These are phyloP conservation scores for Cryptophagus acutangulus DNA, from an alignment of 2,888 invertebrate species.

Conservation along the genomic window DNA sequence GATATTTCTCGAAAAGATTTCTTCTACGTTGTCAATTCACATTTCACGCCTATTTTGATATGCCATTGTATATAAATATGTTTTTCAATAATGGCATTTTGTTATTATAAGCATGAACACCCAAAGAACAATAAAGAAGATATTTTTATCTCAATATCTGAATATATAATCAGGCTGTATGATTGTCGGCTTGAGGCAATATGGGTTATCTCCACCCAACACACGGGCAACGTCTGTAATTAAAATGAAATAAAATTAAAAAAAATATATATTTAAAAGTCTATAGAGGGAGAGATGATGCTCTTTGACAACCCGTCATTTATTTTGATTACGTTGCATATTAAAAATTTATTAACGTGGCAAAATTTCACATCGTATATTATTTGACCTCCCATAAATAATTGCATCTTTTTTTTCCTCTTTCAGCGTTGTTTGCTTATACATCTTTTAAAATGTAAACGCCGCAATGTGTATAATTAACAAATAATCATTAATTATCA, in stretches of 20 bases:
- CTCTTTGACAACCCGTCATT: conserved; percentile 41
- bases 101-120: conserved; percentile 24
- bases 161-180: conserved; percentile 36
- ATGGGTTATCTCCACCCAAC: conserved; percentile 38
- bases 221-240: conserved; percentile 34
- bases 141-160: conserved; percentile 37
- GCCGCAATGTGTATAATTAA: too few relatives aligned
- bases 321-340: conserved; percentile 42
- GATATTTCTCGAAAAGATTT: too few relatives aligned
- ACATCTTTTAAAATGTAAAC: neutral
- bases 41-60: conserved; percentile 21
- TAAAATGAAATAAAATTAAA: conserved; percentile 37
- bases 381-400: conserved; percentile 20
- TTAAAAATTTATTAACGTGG: conserved; percentile 38
- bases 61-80: conserved; percentile 22
- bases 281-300: conserved; percentile 22
- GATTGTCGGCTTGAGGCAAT: conserved; percentile 34
- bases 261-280: conserved; percentile 22
- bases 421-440: conserved; percentile 1
- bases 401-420: neutral
- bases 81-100: conserved; percentile 24
- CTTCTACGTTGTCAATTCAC: conserved; percentile 14
- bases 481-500: too few relatives aligned
- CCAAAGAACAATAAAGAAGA: conserved; percentile 30
- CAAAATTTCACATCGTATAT: conserved; percentile 16